Conservation (phyloP, 2,888 invertebrate species). For the Trachelus troglodyta region DNA sequence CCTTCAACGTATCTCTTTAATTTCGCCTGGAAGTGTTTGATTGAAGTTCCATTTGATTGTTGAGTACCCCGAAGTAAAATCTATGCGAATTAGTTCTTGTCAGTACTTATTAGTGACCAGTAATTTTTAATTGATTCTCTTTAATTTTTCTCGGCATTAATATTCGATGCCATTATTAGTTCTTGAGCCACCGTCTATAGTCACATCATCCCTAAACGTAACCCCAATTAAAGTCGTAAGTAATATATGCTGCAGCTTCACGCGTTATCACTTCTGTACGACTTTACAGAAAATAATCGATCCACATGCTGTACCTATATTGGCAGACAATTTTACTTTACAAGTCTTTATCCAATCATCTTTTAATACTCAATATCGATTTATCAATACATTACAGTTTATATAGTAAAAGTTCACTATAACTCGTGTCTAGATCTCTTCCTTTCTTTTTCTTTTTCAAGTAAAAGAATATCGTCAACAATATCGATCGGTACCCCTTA, state of each 20-base stretch:
- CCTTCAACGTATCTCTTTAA: background rate
- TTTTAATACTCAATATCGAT: background rate
- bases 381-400: background rate
- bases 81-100: background rate
- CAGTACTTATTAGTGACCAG: background rate
- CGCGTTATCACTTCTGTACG: background rate
- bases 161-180: background rate
- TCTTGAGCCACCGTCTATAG: background rate
- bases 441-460: background rate
- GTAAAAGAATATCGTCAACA: background rate
- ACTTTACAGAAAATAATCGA: background rate
- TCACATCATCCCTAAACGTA: background rate
- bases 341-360: background rate
- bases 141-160: background rate
- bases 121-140: background rate
- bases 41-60: conserved; percentile 31
- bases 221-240: background rate
- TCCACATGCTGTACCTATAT: background rate
- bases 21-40: conserved; percentile 21
- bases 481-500: background rate
- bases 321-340: background rate
- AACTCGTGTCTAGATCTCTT: background rate
- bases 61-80: conserved; percentile 9
- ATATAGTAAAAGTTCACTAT: background rate
- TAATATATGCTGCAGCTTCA: background rate